Evolutionary conservation across 2,888 invertebrate genomes (phyloP).

Genomic region (Tinea trinotella): DNA sequence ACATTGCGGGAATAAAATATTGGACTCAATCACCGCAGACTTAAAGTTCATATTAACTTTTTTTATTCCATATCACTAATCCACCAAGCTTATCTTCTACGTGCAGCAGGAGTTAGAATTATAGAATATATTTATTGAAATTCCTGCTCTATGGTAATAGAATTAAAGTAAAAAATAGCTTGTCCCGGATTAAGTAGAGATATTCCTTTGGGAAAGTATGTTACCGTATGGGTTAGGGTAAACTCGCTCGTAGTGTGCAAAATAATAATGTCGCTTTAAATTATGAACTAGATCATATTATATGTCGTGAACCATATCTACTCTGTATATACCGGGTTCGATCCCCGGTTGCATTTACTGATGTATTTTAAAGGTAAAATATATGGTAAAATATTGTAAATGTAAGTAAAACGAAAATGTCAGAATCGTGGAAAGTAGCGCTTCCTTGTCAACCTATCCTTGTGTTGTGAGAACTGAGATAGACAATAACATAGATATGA

Average conservation of each 20-base stretch:
- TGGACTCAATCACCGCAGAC: background rate
- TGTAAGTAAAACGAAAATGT: too few relatives aligned
- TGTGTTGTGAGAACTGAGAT: too few relatives aligned
- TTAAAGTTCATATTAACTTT: slow-evolving; percentile 27
- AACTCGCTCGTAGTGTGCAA: background rate
- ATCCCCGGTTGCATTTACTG: too few relatives aligned
- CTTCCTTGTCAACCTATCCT: too few relatives aligned
- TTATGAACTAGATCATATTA: too few relatives aligned
- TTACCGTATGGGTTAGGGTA: background rate
- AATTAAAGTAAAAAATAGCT: slow-evolving; percentile 17
- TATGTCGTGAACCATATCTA: too few relatives aligned
- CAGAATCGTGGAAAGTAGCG: too few relatives aligned
- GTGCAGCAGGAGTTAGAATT: slow-evolving; percentile 46
- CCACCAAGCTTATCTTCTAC: slow-evolving; percentile 58
- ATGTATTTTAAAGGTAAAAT: too few relatives aligned
- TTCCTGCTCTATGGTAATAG: slow-evolving; percentile 22
- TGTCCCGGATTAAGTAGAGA: slow-evolving; percentile 24
- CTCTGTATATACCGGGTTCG: too few relatives aligned
- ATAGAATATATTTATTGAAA: slow-evolving; percentile 17
- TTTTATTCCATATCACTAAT: slow-evolving; percentile 55
- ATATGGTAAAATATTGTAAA: too few relatives aligned
- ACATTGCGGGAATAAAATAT: background rate
- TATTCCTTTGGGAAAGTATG: slow-evolving; percentile 7
- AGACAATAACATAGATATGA: too few relatives aligned
- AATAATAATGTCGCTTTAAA: background rate